phyloP scores from a whole-genome alignment of 1,140 invertebrate genomes.

The Bemisia tabaci region DNA sequence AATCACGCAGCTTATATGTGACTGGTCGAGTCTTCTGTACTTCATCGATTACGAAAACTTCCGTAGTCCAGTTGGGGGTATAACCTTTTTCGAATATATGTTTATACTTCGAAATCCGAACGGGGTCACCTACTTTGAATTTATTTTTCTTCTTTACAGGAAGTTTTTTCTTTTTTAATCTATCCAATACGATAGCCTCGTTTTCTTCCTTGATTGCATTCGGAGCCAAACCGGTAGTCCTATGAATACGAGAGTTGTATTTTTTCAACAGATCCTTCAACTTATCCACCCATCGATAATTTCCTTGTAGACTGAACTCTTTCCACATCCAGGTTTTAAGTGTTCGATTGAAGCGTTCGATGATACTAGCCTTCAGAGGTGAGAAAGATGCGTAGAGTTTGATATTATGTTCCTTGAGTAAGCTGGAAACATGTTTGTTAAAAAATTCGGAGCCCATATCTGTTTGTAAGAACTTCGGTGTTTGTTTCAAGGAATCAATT shows the following conservation, averaged over 20 bases:
- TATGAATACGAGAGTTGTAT: constrained; percentile 33
- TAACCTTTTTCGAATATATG: too few relatives aligned
- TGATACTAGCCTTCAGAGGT: constrained; percentile 29
- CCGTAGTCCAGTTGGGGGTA: too few relatives aligned
- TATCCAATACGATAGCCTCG: too few relatives aligned
- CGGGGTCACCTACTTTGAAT: too few relatives aligned
- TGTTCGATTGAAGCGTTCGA: constrained; percentile 32
- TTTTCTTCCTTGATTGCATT: too few relatives aligned
- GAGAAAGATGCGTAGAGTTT: constrained; percentile 27
- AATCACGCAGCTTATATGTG: too few relatives aligned
- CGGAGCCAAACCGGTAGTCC: constrained; percentile 31
- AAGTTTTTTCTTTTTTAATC: too few relatives aligned
- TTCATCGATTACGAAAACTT: too few relatives aligned
- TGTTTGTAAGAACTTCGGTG: constrained; percentile 13
- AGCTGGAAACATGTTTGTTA: constrained; percentile 22
- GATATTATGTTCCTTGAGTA: constrained; percentile 26
- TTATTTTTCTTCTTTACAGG: too few relatives aligned
- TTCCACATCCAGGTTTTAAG: constrained; percentile 30
- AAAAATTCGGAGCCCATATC: constrained; percentile 24
- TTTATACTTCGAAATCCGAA: too few relatives aligned
- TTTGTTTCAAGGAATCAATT: constrained; percentile 5
- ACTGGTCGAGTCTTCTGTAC: too few relatives aligned
- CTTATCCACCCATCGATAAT: constrained; percentile 30
- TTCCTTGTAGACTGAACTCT: constrained; percentile 31
- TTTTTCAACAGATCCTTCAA: constrained; percentile 26